These are phyloP conservation scores for Nebria brevicollis DNA, from an alignment of 2,888 invertebrate genomes.

Conservation along the genomic window DNA sequence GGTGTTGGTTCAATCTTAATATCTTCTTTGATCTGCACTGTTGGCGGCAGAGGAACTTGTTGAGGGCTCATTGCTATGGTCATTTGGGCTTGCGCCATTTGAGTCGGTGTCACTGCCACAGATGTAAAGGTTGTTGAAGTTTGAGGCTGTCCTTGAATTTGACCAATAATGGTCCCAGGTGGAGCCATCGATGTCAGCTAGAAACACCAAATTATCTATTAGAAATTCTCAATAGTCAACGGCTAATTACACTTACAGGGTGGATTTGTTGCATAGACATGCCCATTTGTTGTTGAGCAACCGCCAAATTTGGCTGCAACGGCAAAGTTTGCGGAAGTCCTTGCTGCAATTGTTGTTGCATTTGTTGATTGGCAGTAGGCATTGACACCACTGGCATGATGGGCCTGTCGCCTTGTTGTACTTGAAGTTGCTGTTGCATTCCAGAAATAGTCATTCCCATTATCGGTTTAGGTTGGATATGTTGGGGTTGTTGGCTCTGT, in stretches of 20 bases:
- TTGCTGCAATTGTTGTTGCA: constrained; percentile 66
- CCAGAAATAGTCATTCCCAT: constrained; percentile 72
- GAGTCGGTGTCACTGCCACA: constrained; percentile 56
- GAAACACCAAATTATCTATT: constrained; percentile 45
- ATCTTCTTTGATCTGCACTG: constrained; percentile 54
- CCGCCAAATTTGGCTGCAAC: constrained; percentile 63
- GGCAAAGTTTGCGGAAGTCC: constrained; percentile 69
- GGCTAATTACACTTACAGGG: constrained; percentile 62
- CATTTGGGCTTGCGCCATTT: constrained; percentile 55
- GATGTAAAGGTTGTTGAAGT: constrained; percentile 57
- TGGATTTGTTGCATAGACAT: constrained; percentile 70
- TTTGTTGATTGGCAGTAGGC: constrained; percentile 66
- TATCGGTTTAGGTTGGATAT: constrained; percentile 68
- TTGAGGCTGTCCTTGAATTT: constrained; percentile 58
- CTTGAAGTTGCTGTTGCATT: constrained; percentile 64
- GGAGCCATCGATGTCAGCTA: constrained; percentile 67
- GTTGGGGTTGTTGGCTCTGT: constrained; percentile 63
- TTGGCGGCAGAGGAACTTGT: constrained; percentile 58
- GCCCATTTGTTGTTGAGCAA: constrained; percentile 62
- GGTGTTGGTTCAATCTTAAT: constrained; percentile 46
- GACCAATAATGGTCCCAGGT: constrained; percentile 61
- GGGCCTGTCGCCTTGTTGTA: constrained; percentile 64
- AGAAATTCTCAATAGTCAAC: neutral
- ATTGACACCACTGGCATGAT: constrained; percentile 76
- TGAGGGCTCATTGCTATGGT: constrained; percentile 54